Conservation (phyloP, 2,113 vertebrate genomes). For the Nannobrachium achirus region DNA sequence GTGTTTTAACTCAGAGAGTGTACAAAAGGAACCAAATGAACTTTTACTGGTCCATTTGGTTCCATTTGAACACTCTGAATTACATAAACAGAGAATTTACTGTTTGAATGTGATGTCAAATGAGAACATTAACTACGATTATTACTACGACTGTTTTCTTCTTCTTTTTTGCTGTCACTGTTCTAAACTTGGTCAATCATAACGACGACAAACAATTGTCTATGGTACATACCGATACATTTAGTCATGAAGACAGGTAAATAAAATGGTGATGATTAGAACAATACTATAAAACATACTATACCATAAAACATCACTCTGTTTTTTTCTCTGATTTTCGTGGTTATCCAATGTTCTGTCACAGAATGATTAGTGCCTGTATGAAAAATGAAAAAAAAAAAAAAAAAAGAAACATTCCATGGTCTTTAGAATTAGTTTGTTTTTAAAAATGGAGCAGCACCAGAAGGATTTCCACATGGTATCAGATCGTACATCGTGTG, state of each 20-base stretch:
- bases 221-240: constrained; percentile 24
- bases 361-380: constrained; percentile 63
- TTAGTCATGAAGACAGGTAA: constrained; percentile 47
- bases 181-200: constrained; percentile 53
- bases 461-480: constrained; percentile 5
- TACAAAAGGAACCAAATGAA: too few species aligned
- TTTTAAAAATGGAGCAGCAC: constrained; percentile 33
- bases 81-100: not conserved
- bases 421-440: constrained; percentile 52
- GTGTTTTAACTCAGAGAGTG: constrained; percentile 31
- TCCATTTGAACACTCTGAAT: too few species aligned
- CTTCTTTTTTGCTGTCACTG: constrained; percentile 39
- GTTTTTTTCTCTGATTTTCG: constrained; percentile 55
- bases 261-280: constrained; percentile 64
- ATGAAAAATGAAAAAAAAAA: too few species aligned
- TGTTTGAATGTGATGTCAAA: constrained; percentile 9
- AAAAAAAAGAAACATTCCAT: constrained; percentile 50
- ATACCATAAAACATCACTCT: constrained; percentile 44
- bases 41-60: too few species aligned
- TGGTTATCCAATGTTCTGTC: constrained; percentile 43
- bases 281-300: too few species aligned
- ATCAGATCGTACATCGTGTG: constrained; percentile 5
- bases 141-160: not conserved
- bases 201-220: constrained; percentile 36
- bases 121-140: constrained; percentile 8